A percentile compares a stretch with the other conserved stretches of the same genome.
Conservation (phyloP, 2,797 vertebrate species). For the Rousettus madagascariensis region DNA sequence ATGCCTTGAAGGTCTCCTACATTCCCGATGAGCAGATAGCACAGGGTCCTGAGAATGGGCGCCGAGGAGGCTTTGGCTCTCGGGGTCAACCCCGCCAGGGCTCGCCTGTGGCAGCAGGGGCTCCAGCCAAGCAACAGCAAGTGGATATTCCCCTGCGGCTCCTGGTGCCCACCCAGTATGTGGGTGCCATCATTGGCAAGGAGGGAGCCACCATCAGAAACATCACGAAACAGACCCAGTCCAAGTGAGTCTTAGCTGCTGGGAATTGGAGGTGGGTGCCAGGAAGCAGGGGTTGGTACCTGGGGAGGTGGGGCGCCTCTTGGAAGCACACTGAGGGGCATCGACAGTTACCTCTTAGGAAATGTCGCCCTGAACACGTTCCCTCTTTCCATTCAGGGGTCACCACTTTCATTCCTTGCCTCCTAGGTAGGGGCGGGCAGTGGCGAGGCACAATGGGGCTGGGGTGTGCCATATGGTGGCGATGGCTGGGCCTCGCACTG, state of each 20-base stretch:
- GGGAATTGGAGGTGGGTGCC: not conserved
- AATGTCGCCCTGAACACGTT: not conserved
- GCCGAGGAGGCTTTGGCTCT: constrained; percentile 88
- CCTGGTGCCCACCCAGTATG: constrained; percentile 95
- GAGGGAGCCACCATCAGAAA: constrained; percentile 96
- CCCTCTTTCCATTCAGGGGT: not conserved
- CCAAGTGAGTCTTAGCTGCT: constrained; percentile 88
- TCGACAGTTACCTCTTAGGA: not conserved
- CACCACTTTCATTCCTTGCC: not conserved
- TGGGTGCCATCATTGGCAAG: constrained; percentile 97
- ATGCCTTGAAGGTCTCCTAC: constrained; percentile 93
- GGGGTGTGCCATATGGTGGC: not conserved
- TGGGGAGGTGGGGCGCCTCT: not conserved
- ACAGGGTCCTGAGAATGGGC: constrained; percentile 91
- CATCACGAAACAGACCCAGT: constrained; percentile 97
- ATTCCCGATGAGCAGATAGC: constrained; percentile 92
- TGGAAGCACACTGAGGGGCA: not conserved
- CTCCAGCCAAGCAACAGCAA: constrained; percentile 90
- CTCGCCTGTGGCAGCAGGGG: constrained; percentile 88
- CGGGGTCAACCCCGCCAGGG: constrained; percentile 88
- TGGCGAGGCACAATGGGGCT: not conserved
- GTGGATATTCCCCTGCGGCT: constrained; percentile 94
- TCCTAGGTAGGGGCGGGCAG: not conserved
- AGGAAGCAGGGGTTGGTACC: no score
- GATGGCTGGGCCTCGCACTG: not conserved